Percentiles rank a stretch among this genome's conserved stretches.
These are phyloP conservation scores for Trichogramma dendrolimi DNA, from an alignment of 2,888 invertebrate genomes.

Conservation along the genomic window DNA sequence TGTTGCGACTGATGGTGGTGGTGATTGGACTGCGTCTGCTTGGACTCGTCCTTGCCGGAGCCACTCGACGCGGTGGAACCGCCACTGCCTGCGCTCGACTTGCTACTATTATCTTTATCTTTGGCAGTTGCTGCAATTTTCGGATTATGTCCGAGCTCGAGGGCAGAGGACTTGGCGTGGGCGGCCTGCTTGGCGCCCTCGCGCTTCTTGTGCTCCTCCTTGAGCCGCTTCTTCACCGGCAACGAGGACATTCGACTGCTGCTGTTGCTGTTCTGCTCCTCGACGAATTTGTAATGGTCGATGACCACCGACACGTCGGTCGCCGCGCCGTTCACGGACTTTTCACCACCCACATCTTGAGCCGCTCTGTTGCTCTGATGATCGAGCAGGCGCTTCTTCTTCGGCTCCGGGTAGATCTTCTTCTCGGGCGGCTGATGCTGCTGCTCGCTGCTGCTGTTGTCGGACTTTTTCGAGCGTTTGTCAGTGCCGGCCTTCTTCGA, in stretches of 20 bases:
- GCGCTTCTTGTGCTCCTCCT: constrained; percentile 46
- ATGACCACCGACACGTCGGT: too few relatives aligned
- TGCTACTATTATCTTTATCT: constrained; percentile 38
- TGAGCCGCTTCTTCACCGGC: constrained; percentile 29
- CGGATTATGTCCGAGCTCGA: constrained; percentile 34
- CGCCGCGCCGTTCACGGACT: background rate
- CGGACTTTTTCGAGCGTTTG: constrained; percentile 18
- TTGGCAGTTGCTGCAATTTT: constrained; percentile 39
- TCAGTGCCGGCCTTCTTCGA: constrained; percentile 24
- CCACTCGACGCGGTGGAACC: too few relatives aligned
- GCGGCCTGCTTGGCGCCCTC: constrained; percentile 10
- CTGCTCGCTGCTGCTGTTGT: constrained; percentile 13
- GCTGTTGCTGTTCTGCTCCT: constrained; percentile 13
- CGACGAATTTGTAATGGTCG: background rate
- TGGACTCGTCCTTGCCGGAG: background rate
- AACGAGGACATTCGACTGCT: constrained; percentile 11
- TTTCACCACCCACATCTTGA: constrained; percentile 28
- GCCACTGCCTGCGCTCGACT: too few relatives aligned
- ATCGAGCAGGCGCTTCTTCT: constrained; percentile 15
- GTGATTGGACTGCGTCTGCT: background rate
- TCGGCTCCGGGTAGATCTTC: constrained; percentile 5
- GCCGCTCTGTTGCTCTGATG: constrained; percentile 16
- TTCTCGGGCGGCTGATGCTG: background rate
- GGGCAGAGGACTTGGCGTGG: background rate
- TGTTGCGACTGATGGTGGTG: background rate